phyloP scores from a whole-genome alignment of 1,140 invertebrate species.

The Streblospio benedicti region DNA sequence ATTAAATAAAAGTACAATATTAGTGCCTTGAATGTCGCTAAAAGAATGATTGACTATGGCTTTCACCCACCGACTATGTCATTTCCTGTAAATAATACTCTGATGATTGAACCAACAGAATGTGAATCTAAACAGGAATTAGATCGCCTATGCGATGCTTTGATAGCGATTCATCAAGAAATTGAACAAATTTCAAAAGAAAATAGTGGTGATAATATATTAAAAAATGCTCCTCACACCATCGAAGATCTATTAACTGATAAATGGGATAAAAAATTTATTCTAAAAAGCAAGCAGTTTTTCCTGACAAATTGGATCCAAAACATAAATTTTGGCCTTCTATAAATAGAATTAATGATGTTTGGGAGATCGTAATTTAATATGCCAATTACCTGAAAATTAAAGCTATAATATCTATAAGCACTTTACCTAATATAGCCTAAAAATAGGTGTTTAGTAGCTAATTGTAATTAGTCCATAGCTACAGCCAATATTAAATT shows the following conservation, averaged over 20 bases:
- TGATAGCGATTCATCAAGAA: constrained; percentile 14
- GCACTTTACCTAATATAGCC: no score
- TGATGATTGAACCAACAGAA: constrained; percentile 19
- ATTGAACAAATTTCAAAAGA: constrained; percentile 11
- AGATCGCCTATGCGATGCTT: constrained; percentile 15
- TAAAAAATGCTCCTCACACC: constrained; percentile 16
- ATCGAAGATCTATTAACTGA: background rate
- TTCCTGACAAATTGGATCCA: background rate
- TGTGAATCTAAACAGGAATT: constrained; percentile 13
- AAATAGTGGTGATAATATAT: constrained; percentile 6
- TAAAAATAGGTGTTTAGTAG: no score
- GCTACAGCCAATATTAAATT: no score
- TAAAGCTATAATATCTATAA: no score
- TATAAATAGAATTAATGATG: background rate
- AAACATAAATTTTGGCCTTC: background rate
- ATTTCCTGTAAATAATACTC: constrained; percentile 13
- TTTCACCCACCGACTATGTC: constrained; percentile 17
- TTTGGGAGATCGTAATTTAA: no score
- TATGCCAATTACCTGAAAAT: no score
- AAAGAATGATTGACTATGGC: background rate
- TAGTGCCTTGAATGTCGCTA: background rate
- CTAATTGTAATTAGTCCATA: no score
- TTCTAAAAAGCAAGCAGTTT: background rate
- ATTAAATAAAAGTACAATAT: background rate
- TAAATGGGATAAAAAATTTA: background rate